Evolutionary conservation across 2,888 invertebrate genomes (phyloP), one percentile per base, ranked within the genome.

Genomic region (Volucella inflata): DNA sequence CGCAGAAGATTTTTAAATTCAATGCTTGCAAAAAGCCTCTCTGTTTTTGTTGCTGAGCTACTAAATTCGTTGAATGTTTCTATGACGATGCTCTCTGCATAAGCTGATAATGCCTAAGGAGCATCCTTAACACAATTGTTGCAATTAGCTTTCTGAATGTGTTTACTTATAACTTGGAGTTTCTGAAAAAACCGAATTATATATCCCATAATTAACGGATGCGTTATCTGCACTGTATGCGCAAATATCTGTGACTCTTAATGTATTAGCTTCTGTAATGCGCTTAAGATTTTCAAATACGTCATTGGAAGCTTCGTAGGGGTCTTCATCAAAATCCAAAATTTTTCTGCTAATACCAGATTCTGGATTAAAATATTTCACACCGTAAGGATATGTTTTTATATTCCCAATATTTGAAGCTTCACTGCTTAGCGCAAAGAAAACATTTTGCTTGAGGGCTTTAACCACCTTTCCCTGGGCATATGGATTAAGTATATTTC

Each of bases 151-250:
- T 21, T 21, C 21, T 21, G 21, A 21, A 21, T 21, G 21, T 21
- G 21, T 21, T 21, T 21, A 21, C 2, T 21, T 21, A 21, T 21
- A 21, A 21, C 21, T 21, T 21, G 21, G 21, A 21, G 21, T 21
- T 21, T 21, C 21, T n/a, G 21, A 2, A 21, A 21, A 2, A 21
- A 21, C 21, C 21, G 21, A 21, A 21, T 2, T 21, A 21, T 2
- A 36, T 72, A 79, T 38, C 30, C 79, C 72, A 59, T 71, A 72
- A 65, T 79, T 72, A 38, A 79, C 60, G 14, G 59, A 51, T 51
- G 80, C 74, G 46, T 80, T 80, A 67, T 74, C 67, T 65, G 80
- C 74, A 53, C 80, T 74, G 55, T 80, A 74, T 17, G 75, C 50
- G 17, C 75, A 40, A 40, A 81, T 59, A 70, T 70, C 74, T 48